Conservation (phyloP, 2,888 invertebrate species). For the Masnerella sp. region DNA sequence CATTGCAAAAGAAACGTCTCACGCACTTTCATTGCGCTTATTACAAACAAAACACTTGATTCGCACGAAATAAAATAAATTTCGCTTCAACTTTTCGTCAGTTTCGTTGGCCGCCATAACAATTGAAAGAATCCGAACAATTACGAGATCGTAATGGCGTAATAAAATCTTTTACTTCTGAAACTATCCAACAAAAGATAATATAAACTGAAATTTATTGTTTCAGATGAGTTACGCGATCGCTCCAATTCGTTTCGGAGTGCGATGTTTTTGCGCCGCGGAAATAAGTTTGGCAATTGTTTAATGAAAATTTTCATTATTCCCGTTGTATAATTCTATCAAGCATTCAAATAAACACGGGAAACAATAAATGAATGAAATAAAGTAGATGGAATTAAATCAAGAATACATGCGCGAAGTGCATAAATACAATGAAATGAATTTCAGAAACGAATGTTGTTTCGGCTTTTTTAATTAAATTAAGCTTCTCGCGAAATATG, state of each 20-base stretch:
- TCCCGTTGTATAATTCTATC: neutral
- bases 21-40: no score
- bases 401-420: neutral
- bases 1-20: conserved; percentile 8
- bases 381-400: conserved; percentile 8
- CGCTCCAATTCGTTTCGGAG: neutral
- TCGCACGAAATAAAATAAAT: no score
- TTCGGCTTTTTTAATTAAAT: conserved; percentile 2
- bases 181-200: conserved; percentile 3
- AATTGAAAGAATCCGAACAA: no score
- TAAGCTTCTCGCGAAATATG: neutral
- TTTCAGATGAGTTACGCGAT: conserved; percentile 9
- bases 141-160: neutral
- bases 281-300: conserved; percentile 2
- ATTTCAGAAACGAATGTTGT: neutral
- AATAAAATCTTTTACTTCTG: neutral
- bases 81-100: no score
- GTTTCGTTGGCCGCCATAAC: no score
- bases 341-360: conserved; percentile 1
- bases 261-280: neutral
- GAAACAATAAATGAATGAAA: conserved; percentile 8
- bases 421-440: neutral
- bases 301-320: conserved; percentile 10
- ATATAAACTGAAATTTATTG: neutral
- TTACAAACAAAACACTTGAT: no score